These are phyloP conservation scores for Ctenopoma multispine DNA, from an alignment of 2,797 vertebrate species.

Conservation along the genomic window DNA sequence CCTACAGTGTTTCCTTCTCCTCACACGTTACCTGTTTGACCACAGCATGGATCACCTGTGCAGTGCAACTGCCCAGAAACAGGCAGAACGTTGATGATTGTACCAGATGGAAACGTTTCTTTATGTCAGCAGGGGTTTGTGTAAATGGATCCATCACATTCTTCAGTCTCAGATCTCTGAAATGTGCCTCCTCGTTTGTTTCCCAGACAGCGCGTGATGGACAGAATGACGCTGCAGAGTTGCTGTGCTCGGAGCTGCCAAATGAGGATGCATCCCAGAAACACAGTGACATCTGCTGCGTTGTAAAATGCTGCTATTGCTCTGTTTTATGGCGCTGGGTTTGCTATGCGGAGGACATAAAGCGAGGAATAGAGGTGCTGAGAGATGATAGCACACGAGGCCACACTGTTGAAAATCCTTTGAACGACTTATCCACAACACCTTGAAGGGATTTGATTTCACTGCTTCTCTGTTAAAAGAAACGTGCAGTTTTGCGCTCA, in stretches of 20 bases:
- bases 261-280: constrained; percentile 50
- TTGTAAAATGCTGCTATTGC: constrained; percentile 68
- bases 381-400: no score
- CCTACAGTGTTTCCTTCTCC: background rate
- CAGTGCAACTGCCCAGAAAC: background rate
- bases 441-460: constrained; percentile 42
- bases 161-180: constrained; percentile 9
- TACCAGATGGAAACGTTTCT: background rate
- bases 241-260: constrained; percentile 46
- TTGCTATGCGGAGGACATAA: constrained; percentile 59
- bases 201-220: constrained; percentile 39
- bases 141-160: constrained; percentile 35
- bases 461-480: constrained; percentile 40
- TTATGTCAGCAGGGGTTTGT: constrained; percentile 31
- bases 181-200: constrained; percentile 50
- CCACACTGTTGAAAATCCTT: constrained; percentile 29
- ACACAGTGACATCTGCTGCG: constrained; percentile 67
- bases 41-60: background rate
- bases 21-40: background rate
- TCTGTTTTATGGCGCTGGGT: constrained; percentile 56
- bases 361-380: constrained; percentile 17
- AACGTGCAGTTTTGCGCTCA: constrained; percentile 37
- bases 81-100: background rate
- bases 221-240: constrained; percentile 55
- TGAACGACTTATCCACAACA: constrained; percentile 27